Base-by-base conservation (phyloP, 1,140 invertebrate species). In the Samia ricini region DNA sequence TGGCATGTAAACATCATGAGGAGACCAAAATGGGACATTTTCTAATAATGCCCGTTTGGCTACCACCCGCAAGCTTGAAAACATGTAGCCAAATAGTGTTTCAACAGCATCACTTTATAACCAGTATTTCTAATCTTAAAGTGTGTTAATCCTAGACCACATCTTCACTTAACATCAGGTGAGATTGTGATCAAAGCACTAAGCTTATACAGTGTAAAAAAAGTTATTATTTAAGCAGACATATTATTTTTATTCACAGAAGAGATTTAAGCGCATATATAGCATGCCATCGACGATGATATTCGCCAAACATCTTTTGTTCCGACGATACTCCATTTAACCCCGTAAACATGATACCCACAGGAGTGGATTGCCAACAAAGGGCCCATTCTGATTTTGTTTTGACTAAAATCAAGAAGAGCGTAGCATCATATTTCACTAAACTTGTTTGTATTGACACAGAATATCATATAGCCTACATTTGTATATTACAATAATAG, bases 311-410 rank as follows among this genome's bases (percentile, higher is more conserved):
- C 20, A 52, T 52, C 50, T 52, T 52, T 52, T 52, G 22, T 52
- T 52, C 50, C 20, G 50, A 22, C 50, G 19, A 21, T 52, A 52
- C 50, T 52, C 22, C 22, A 12, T 22, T 52, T 22, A 52, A 21
- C 50, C 50, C 20, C n/a, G 26, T 19, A 79, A 85, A 85, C 64
- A 71, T 68, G 83, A 85, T 83, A 85, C 74, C 74, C 78, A 66
- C 75, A 67, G 64, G 69, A 85, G 80, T 83, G 82, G 74, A 85
- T 81, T 72, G 78, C 78, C 56, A 81, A 85, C 82, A 85, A 85
- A 81, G 74, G 81, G 68, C 73, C 58, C 69, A 71, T 76, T 72
- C 76, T 75, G 76, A 83, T 83, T 83, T 83, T 83, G 83, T 85
- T 83, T 83, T 83, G 79, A 83, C 79, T 83, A 77, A 81, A 81